Base-by-base conservation (phyloP, 1,140 invertebrate species). In the Oedothorax gibbosus region DNA sequence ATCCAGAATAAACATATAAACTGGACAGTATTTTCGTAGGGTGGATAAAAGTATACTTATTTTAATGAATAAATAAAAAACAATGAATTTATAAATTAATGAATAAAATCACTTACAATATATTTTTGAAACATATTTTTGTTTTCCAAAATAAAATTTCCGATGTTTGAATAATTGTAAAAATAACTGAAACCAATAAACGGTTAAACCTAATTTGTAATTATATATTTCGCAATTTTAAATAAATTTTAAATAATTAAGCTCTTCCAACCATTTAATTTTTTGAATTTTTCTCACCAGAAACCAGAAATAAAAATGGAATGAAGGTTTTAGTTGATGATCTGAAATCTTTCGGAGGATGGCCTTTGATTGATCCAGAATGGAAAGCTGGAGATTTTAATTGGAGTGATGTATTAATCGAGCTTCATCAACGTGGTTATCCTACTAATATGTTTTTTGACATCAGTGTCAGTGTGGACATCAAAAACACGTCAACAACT, bases 321-420 rank as follows among this genome's bases (percentile, higher is more conserved):
- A 54, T 20, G 12, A 54, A 54, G 10, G 51, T 54, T 21, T 51
- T 83, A 15, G 10, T 66, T n/a, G 56, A 83, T n/a, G 71, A 83
- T 14, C 14, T 83, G 7, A 66, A 83, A 66, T 20, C 64, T 15
- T 83, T 83, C 20, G 81, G 81, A n/a, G 51, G 71, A 7, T 83
- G 69, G 69, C 81, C 81, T n/a, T 66, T 83, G 9, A 14, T 75
- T 7, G 72, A 83, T 10, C 8, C 53, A 54, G 49, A 49, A 6
- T 83, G 81, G 81, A 11, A 66, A 12, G 11, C n/a, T 11, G 35
- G 7, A 7, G 35, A 35, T 6, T 83, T 83, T 9, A 66, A 75
- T 9, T 83, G 81, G 81, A 72, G 1, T 2, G 18, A 66, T 15
- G 9, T 75, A 10, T 0, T 83, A n/a, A 35, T n/a, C 3, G 10